A percentile compares a stretch with the other conserved stretches of the same genome.
phyloP scores from a whole-genome alignment of 2,113 vertebrate genomes.

The Carlito syrichta region DNA sequence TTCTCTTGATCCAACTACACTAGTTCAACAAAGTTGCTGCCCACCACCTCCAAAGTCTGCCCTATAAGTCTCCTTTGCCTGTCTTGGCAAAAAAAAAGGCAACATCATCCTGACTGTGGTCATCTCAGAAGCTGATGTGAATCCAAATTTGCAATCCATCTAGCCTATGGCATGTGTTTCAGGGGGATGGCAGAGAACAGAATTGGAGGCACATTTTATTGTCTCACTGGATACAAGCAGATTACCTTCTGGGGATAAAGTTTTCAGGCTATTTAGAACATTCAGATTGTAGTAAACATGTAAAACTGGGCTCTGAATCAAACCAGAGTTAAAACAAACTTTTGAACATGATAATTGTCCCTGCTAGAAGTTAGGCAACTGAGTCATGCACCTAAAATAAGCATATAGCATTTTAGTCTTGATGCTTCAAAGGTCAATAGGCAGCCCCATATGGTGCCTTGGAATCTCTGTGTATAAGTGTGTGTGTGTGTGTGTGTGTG shows the following conservation, averaged over 20 bases:
- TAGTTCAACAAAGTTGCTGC: neutral
- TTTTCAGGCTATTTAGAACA: neutral
- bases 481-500: neutral
- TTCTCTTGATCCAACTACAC: neutral
- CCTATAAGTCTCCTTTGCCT: neutral
- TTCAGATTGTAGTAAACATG: neutral
- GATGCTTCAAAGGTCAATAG: conserved; percentile 13
- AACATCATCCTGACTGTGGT: neutral
- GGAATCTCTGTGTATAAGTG: neutral
- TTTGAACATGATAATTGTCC: neutral
- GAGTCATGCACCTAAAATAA: neutral
- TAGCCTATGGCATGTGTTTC: neutral
- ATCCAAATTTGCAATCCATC: neutral
- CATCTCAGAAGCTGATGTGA: neutral
- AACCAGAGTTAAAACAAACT: conserved; percentile 28
- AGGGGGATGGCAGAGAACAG: neutral
- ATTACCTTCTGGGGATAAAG: neutral
- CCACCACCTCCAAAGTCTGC: neutral
- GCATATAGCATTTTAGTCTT: neutral
- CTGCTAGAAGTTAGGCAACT: neutral
- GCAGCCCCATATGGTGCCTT: neutral
- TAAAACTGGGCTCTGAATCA: neutral
- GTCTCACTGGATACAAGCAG: neutral
- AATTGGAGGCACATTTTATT: neutral
- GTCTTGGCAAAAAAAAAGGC: neutral